Conservation (phyloP, 2,888 invertebrate genomes). For the Amblyjoppa proteus region DNA sequence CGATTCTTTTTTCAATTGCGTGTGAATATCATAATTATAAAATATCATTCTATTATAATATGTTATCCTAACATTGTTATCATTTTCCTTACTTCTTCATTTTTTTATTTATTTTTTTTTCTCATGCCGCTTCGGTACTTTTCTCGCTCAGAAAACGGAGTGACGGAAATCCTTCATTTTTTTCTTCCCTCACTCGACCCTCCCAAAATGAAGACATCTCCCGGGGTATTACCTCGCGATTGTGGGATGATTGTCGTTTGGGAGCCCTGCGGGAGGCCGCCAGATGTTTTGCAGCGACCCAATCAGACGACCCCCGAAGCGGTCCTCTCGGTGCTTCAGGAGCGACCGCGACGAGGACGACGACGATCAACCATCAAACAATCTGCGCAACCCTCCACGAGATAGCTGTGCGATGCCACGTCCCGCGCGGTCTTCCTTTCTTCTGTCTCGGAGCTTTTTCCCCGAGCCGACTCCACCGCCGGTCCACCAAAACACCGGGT, state of each 20-base stretch:
- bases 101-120: background rate
- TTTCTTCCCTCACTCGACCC: conserved; percentile 49
- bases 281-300: conserved; percentile 85
- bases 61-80: background rate
- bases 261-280: conserved; percentile 84
- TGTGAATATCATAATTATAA: conserved; percentile 25
- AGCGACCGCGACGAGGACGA: conserved; percentile 65
- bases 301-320: conserved; percentile 84
- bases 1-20: conserved; percentile 11
- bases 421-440: conserved; percentile 64
- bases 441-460: conserved; percentile 72
- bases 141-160: conserved; percentile 14
- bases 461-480: conserved; percentile 33
- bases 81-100: background rate
- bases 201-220: conserved; percentile 82
- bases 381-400: conserved; percentile 80
- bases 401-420: conserved; percentile 72
- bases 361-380: conserved; percentile 85
- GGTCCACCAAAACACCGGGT: conserved; percentile 59
- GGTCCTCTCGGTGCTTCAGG: conserved; percentile 65
- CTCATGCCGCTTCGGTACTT: background rate
- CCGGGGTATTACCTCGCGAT: conserved; percentile 84
- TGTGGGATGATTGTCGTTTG: conserved; percentile 83
- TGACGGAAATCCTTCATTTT: conserved; percentile 71
- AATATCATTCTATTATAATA: conserved; percentile 8